phyloP scores from a whole-genome alignment of 2,113 vertebrate genomes.

The Theristicus caerulescens region DNA sequence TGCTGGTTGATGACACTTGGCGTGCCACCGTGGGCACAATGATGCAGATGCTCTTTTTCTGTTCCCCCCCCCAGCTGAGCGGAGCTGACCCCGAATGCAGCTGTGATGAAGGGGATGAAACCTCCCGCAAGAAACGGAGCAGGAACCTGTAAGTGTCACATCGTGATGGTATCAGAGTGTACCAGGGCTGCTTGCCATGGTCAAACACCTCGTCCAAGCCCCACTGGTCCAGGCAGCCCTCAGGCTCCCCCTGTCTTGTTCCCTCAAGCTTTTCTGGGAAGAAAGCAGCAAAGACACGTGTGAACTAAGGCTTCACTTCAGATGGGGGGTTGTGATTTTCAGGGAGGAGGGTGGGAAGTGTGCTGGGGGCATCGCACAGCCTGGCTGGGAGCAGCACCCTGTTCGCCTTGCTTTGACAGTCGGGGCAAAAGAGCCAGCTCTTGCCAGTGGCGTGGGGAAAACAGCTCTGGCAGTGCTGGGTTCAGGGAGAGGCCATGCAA shows the following conservation, averaged over 20 bases:
- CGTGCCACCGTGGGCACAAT: background rate
- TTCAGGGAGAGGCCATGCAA: background rate
- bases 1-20: background rate
- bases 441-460: background rate
- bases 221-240: background rate
- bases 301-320: background rate
- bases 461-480: rapidly evolving
- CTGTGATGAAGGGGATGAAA: slow-evolving; percentile 78
- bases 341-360: no score
- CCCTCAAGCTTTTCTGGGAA: background rate
- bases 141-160: slow-evolving; percentile 88
- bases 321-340: background rate
- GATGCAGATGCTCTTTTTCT: background rate
- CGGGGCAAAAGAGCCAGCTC: rapidly evolving
- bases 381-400: background rate
- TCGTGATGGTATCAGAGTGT: background rate
- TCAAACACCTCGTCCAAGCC: rapidly evolving
- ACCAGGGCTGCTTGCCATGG: background rate
- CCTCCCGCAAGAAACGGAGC: slow-evolving; percentile 85
- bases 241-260: rapidly evolving
- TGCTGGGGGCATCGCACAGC: background rate
- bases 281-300: background rate
- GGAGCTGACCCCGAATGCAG: slow-evolving; percentile 76
- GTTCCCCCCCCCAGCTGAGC: slow-evolving; percentile 76
- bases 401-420: background rate